phyloP scores from a whole-genome alignment of 2,888 invertebrate genomes.

The Pammene aurita region DNA sequence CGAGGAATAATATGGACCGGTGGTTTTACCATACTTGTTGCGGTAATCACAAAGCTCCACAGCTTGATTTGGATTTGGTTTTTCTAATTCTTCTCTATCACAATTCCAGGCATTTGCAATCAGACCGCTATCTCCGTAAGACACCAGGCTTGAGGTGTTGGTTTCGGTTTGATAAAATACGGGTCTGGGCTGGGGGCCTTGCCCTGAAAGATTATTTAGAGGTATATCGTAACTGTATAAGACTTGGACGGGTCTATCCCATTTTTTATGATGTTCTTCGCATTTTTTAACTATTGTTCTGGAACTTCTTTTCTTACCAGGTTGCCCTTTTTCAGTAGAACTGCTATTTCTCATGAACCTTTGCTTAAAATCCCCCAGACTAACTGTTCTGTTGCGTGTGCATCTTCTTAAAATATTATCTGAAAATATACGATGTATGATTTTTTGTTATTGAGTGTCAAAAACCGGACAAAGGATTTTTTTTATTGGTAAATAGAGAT shows the following conservation, averaged over 20 bases:
- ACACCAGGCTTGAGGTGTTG: background rate
- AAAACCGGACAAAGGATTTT: background rate
- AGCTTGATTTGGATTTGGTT: background rate
- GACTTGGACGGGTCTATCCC: slow-evolving; percentile 12
- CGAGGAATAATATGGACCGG: background rate
- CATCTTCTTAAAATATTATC: slow-evolving; percentile 6
- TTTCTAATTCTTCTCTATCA: background rate
- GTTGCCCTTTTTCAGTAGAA: background rate
- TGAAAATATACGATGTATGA: slow-evolving; percentile 8
- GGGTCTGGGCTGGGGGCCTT: background rate
- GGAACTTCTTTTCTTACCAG: slow-evolving; percentile 1
- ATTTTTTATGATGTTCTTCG: background rate
- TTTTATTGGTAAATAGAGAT: too few relatives aligned
- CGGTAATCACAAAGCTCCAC: background rate
- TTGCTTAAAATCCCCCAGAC: slow-evolving; percentile 13
- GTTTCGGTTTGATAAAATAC: background rate
- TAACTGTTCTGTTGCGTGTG: slow-evolving; percentile 12
- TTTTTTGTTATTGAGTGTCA: background rate
- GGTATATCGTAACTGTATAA: slow-evolving; percentile 16
- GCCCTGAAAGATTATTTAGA: background rate
- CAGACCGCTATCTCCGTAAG: background rate
- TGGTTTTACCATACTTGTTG: background rate
- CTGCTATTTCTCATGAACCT: background rate
- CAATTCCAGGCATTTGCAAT: background rate
- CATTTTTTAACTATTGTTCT: slow-evolving; percentile 5